phyloP scores from a whole-genome alignment of 2,113 vertebrate genomes.

The Salvelinus namaycush region DNA sequence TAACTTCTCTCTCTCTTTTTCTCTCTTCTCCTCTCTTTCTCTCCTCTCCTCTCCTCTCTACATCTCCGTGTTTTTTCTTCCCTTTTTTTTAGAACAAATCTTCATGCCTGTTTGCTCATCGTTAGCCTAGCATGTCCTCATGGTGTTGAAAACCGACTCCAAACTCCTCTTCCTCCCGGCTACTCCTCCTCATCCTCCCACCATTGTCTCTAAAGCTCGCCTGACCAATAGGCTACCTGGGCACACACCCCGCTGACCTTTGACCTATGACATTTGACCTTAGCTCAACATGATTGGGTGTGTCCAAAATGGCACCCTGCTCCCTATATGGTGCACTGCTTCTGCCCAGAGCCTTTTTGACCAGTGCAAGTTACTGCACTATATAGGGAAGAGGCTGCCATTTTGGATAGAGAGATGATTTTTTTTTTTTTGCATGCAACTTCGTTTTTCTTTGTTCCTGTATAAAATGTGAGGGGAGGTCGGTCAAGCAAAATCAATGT shows the following conservation, averaged over 20 bases:
- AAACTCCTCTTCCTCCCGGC: constrained; percentile 58
- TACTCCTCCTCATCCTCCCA: constrained; percentile 90
- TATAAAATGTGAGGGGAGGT: constrained; percentile 79
- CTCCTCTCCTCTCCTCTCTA: not conserved
- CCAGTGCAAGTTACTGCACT: too few species aligned
- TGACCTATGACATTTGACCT: constrained; percentile 84
- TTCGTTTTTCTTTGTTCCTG: constrained; percentile 88
- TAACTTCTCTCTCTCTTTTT: constrained; percentile 50
- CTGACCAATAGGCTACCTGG: constrained; percentile 87
- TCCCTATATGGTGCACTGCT: too few species aligned
- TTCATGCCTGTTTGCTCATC: constrained; percentile 99
- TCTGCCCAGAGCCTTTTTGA: too few species aligned
- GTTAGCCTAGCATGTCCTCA: constrained; percentile 99
- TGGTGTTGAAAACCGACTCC: constrained; percentile 92
- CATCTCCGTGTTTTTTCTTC: constrained; percentile 72
- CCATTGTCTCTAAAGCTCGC: constrained; percentile 99
- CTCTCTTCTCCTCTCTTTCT: constrained; percentile 36
- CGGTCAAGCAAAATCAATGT: constrained; percentile 85
- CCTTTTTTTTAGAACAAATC: constrained; percentile 92
- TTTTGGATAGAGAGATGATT: too few species aligned
- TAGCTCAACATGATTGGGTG: constrained; percentile 88
- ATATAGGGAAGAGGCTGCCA: too few species aligned
- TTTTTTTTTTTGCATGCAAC: constrained; percentile 86
- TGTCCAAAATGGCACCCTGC: too few species aligned
- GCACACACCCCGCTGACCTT: constrained; percentile 78